Percentiles rank a stretch among this genome's conserved stretches.
Conservation (phyloP, 2,888 invertebrate species). For the Napeogenes inachia region DNA sequence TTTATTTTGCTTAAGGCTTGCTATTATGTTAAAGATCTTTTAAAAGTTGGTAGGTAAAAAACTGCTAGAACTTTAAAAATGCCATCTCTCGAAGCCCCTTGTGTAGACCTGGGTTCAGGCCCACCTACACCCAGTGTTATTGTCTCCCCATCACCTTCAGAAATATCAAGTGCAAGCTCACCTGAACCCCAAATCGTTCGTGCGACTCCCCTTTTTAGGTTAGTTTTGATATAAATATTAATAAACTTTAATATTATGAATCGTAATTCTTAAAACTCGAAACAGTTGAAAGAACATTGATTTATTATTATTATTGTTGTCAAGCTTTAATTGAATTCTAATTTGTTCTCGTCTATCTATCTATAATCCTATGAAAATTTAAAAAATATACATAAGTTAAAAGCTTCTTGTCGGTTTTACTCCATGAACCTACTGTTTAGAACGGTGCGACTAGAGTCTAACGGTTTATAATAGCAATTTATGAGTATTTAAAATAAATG, state of each 20-base stretch:
- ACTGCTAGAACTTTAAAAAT: slow-evolving; percentile 36
- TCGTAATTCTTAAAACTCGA: no score
- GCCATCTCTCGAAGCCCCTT: slow-evolving; percentile 62
- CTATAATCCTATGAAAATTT: no score
- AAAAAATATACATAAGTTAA: no score
- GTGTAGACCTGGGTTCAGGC: slow-evolving; percentile 60
- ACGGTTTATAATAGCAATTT: no score
- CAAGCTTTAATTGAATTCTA: no score
- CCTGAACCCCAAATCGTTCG: slow-evolving; percentile 58
- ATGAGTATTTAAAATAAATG: no score
- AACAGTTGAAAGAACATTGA: no score
- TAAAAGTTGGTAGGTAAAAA: slow-evolving; percentile 4
- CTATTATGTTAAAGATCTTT: slow-evolving; percentile 1
- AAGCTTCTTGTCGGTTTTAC: no score
- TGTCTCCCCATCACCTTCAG: slow-evolving; percentile 63
- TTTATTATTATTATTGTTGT: no score
- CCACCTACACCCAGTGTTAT: slow-evolving; percentile 52
- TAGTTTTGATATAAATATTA: background rate
- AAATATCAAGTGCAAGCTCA: slow-evolving; percentile 68
- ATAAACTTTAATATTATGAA: background rate
- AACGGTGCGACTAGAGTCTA: no score
- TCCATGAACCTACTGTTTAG: no score
- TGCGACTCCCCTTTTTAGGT: slow-evolving; percentile 67
- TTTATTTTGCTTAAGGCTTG: background rate
- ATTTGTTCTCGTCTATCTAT: no score